Evolutionary conservation across 1,140 invertebrate genomes (phyloP).

Genomic region (Saccostrea glomerata): DNA sequence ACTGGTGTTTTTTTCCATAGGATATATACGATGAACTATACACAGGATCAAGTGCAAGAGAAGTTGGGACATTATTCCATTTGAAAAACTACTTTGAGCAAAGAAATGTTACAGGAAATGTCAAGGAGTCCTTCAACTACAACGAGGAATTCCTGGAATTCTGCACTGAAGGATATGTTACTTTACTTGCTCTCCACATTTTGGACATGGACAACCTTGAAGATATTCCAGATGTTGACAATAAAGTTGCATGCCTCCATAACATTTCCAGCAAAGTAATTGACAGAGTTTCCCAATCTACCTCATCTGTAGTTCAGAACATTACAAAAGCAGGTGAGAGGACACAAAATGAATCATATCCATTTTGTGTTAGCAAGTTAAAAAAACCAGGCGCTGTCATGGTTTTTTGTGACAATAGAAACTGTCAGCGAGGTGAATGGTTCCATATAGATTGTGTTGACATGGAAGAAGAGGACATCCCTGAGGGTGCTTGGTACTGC

Average conservation of each 20-base stretch:
- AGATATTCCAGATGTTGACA: neutral
- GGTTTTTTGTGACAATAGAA: neutral
- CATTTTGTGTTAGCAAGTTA: constrained; percentile 35
- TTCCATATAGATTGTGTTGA: constrained; percentile 51
- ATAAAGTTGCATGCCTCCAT: neutral
- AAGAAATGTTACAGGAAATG: constrained; percentile 24
- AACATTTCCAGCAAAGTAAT: neutral
- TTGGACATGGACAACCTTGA: neutral
- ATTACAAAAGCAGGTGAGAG: neutral
- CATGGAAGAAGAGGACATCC: constrained; percentile 47
- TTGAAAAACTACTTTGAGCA: neutral
- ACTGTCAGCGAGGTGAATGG: constrained; percentile 19
- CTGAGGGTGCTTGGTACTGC: constrained; percentile 46
- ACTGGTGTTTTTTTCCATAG: neutral
- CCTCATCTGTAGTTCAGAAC: too few relatives aligned
- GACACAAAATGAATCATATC: neutral
- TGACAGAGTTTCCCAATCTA: neutral
- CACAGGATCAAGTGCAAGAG: neutral
- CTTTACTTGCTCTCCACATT: neutral
- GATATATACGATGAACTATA: neutral
- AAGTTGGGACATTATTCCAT: neutral
- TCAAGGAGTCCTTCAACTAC: constrained; percentile 30
- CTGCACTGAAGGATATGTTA: constrained; percentile 26
- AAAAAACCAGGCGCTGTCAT: neutral
- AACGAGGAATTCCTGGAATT: constrained; percentile 37